Evolutionary conservation across 2,888 invertebrate genomes (phyloP), one percentile per base, ranked within the genome.

Genomic region (Scaptomyza cyrtandrae): DNA sequence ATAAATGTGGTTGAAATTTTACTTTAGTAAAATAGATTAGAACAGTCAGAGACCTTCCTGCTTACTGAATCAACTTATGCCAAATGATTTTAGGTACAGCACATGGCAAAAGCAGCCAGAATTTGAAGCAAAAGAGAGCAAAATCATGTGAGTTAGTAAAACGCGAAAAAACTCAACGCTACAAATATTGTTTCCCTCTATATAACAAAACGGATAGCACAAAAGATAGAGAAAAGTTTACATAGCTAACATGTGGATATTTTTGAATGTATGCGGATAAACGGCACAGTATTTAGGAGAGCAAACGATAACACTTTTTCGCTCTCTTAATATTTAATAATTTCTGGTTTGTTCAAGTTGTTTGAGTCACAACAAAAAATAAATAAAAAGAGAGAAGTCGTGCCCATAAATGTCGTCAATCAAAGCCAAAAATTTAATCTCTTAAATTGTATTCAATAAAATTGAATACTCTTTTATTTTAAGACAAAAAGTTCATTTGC

Each of bases 401-500:
- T 16, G 14, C 3, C 27, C 27, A 35, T 48, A 7, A 13, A 14
- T 0, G 10, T 31, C 13, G 35, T 19, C n/a, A 52, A 39, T 39
- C 2, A 63, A 37, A 35, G 9, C n/a, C 24, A n/a, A 6, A 3
- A 19, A 27, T n/a, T n/a, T 7, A 16, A 37, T 53, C 39, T 63
- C 57, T 64, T 68, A 58, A 45, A 39, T 48, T 67, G 78, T 73
- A 85, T 53, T 87, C 86, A 87, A 61, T 55, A 63, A 82, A 84
- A 66, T 66, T 73, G 70, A 78, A 82, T 73, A 82, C 75, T 68
- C 41, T 61, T 85, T 85, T 84, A 81, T 70, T 66, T 56, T 37
- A 43, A 50, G 24, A n/a, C 52, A 48, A 52, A 55, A 49, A 14
- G 10, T 35, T 43, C 14, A 31, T 62, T 60, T 44, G 52, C 62